Evolutionary conservation across 2,113 vertebrate genomes (phyloP), one percentile per base, ranked within the genome.

Genomic region (Channa argus): DNA sequence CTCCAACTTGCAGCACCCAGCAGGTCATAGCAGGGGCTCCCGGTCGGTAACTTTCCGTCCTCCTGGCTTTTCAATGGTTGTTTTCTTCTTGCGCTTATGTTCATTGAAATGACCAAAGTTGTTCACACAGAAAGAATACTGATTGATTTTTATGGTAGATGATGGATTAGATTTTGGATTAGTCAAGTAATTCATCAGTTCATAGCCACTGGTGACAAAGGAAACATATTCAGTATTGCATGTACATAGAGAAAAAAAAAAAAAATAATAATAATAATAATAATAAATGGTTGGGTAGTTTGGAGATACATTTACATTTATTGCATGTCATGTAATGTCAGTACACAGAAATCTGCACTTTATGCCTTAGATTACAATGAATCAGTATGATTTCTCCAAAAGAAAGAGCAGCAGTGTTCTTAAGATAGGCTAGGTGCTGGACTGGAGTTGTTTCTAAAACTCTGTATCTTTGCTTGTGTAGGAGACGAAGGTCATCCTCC

Each of bases 11-110:
- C 93, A 88, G 91, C 91, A 92, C 91, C 87, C 93, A 88, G 91
- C 96, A 95, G 96, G 96, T 96, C 97, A 96, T 95, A 97, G 95
- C 95, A 92, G 95, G 93, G 94, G 95, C 87, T 95, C 97, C 96
- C 97, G 97, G 97, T 98, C 97, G 95, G 97, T 98, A 97, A 96
- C 95, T 96, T 96, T 95, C 93, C 90, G 67, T 83, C 82, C 79
- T 90, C 82, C 71, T 92, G 92, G 91, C 86, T 88, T 91, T 90
- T 90, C 80, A 91, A 91, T 93, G 88, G 90, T 88, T 93, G 53
- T 86, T 81, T 84, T 86, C 81, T 73, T 83, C 79, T 79, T 78
- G 44, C 78, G 83, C 77, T 90, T 70, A 67, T 86, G 14, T 74
- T 86, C 54, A 41, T 76, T 85, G 54, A 83, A 76, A 77, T 80